Evolutionary conservation across 1,140 invertebrate genomes (phyloP).

Genomic region (Drosophila repletoides): DNA sequence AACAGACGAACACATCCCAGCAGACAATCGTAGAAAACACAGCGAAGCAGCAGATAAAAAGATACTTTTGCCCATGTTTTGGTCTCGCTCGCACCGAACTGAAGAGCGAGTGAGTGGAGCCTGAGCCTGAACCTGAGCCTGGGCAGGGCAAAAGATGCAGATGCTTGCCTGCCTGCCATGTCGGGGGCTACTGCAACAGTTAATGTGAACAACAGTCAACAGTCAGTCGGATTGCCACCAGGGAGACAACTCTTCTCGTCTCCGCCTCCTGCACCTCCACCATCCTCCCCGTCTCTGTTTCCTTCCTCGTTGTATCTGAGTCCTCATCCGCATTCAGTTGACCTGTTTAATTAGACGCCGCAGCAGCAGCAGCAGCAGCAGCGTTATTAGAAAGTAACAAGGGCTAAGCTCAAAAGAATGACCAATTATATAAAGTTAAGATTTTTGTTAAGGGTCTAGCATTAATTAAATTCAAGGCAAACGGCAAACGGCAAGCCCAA

Average conservation of each 20-base stretch:
- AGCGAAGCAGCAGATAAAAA: constrained; percentile 69
- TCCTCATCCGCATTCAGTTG: constrained; percentile 44
- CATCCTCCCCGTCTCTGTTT: not conserved
- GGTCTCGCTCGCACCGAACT: constrained; percentile 13
- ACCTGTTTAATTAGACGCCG: constrained; percentile 63
- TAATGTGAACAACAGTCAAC: constrained; percentile 32
- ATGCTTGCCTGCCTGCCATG: constrained; percentile 15
- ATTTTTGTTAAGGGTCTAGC: constrained; percentile 25
- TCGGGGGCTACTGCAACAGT: constrained; percentile 40
- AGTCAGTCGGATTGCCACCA: constrained; percentile 22
- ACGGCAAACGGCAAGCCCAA: no score
- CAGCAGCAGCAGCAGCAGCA: no score
- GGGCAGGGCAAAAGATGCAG: not conserved
- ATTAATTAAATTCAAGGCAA: constrained; percentile 66
- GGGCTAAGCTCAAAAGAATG: constrained; percentile 73
- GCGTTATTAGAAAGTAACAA: constrained; percentile 51
- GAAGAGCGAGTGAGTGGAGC: not conserved
- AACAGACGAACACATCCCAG: constrained; percentile 27
- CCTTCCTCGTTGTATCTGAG: no score
- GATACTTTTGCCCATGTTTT: constrained; percentile 61
- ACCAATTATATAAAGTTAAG: constrained; percentile 69
- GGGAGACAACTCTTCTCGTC: not conserved
- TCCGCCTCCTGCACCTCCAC: not conserved
- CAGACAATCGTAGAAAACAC: constrained; percentile 67
- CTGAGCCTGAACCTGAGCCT: not conserved